Evolutionary conservation across 2,113 vertebrate genomes (phyloP).

Genomic region (Mustela nigripes): DNA sequence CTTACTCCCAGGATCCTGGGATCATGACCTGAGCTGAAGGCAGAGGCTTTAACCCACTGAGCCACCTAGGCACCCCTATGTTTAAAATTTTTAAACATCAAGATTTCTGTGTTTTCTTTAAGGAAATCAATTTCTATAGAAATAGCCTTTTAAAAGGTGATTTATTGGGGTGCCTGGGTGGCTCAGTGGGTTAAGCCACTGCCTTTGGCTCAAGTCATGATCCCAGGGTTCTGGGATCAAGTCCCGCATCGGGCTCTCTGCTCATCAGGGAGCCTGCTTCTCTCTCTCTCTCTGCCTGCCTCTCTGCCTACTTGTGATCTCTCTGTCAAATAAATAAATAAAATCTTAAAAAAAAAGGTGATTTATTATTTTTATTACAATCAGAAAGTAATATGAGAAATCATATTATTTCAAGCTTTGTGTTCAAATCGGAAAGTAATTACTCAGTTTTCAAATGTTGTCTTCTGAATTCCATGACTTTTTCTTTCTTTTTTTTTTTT

Average conservation of each 20-base stretch:
- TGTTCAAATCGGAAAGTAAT: neutral
- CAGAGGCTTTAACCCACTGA: too few relatives aligned
- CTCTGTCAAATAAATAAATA: too few relatives aligned
- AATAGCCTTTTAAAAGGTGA: neutral
- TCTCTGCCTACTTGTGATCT: too few relatives aligned
- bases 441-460: neutral
- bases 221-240: too few relatives aligned
- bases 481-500: neutral
- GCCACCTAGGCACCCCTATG: too few relatives aligned
- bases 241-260: too few relatives aligned
- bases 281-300: too few relatives aligned
- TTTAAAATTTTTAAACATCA: neutral
- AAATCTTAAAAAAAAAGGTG: neutral
- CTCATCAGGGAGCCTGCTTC: too few relatives aligned
- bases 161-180: neutral
- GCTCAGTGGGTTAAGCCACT: too few relatives aligned
- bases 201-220: too few relatives aligned
- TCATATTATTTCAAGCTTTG: conserved; percentile 27
- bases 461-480: neutral
- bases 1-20: too few relatives aligned
- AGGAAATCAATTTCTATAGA: neutral
- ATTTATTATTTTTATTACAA: conserved; percentile 45
- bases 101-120: neutral
- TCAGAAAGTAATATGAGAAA: neutral
- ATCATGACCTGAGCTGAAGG: too few relatives aligned